Evolutionary conservation across 2,113 vertebrate species (phyloP), one percentile per base, ranked within the genome.

Genomic region (Burhinus oedicnemus): DNA sequence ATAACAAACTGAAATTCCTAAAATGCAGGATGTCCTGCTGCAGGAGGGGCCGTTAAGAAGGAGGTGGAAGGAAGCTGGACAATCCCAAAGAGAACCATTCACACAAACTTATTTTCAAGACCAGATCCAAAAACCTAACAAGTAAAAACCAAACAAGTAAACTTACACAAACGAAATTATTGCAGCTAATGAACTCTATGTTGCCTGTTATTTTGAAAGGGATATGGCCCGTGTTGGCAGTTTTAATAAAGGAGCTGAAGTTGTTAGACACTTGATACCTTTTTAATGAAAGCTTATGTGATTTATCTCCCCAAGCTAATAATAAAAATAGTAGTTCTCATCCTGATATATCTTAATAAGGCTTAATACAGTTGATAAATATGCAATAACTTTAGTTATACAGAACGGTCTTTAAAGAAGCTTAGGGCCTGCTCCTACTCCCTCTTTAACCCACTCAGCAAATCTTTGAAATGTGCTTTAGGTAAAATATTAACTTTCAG

Each of bases 1-100:
- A 96, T 97, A 97, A 97, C 76, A 94, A 97, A 92, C 36, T 91
- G 78, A 91, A 97, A 96, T 94, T 95, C 72, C 65, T 94, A 97
- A 97, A 97, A 94, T 96, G 77, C 92, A 96, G 79, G 87, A 96
- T 96, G 94, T 95, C 96, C 88, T 95, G 92, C 89, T 93, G 58
- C 87, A 91, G 45, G 84, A 88, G 60, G 32, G 79, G 90, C 72
- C 65, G 22, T 55, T 82, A 77, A 93, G 36, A 29, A 92, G 69
- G 92, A 91, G 65, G 85, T 93, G 95, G 85, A 92, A 97, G 94
- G 96, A 97, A 97, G 89, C 72, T 64, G 83, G 80, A 72, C 80
- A 94, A 79, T 94, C 74, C 93, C 40, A 55, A 87, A 82, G 94
- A 85, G 66, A 96, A n/a, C 25, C 51, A 68, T 93, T 95, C 29